Evolutionary conservation across 1,140 invertebrate species (phyloP), one percentile per base, ranked within the genome.

Genomic region (Drosophila neocordata): DNA sequence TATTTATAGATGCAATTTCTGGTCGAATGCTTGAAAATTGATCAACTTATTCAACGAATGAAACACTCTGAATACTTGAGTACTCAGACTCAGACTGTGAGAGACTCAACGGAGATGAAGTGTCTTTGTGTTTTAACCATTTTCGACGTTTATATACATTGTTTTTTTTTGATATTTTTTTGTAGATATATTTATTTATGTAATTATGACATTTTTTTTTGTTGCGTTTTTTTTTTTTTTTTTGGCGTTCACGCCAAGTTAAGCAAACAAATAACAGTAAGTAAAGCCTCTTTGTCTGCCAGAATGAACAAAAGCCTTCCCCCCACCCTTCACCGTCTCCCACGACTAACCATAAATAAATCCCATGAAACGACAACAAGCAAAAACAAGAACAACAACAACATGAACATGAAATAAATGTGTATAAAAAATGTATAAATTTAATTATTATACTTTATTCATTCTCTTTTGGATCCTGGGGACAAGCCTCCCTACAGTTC

Each of bases 131-230:
- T 61, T 72, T 72, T 38, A 60, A 65, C 31, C 41, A 55, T 52
- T 37, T 69, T 51, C 53, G 58, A 56, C 44, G 60, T 71, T 51
- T 15, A 57, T 59, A 15, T 35, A 53, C 31, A 35, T 58, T 58
- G 12, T 77, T 22, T 72, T 51, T 24, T 41, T 51, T 37, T 22
- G 56, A 63, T 72, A 70, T 69, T 44, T 66, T 18, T 66, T 18
- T 56, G 51, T 72, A 69, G 51, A 63, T 66, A 41, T 87, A 82
- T 87, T 87, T 87, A 72, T 88, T 88, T 82, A 60, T 73, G 74
- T 73, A 88, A 87, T 87, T 87, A 87, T 87, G 82, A 87, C 78
- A 82, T 68, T 87, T 85, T 82, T 87, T 87, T 6, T 5, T 8
- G 1, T 15, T 8, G n/a, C n/a, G 22, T 24, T 2, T 24, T 1